A percentile compares a stretch with the other conserved stretches of the same genome.
These are phyloP conservation scores for Pyrgus malvae DNA, from an alignment of 2,888 invertebrate species.

Conservation along the genomic window DNA sequence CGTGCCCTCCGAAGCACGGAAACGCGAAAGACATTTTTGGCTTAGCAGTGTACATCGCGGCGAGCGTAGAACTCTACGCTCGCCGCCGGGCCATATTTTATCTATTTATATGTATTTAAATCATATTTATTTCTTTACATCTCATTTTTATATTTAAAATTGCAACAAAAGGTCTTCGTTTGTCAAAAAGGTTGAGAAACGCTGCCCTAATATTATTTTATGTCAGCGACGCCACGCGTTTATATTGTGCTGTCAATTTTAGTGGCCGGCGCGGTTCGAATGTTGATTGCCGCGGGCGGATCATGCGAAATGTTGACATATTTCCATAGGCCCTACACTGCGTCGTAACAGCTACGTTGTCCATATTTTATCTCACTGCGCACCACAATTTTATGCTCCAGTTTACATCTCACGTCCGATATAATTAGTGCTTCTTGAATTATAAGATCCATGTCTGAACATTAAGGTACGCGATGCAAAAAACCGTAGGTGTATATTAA, in stretches of 20 bases:
- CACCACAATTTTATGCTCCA: not conserved
- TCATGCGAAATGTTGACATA: not conserved
- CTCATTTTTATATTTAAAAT: too few species aligned
- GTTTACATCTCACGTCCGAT: not conserved
- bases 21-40: too few species aligned
- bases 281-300: not conserved
- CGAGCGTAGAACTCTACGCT: too few species aligned
- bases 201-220: conserved; percentile 7
- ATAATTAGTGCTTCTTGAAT: conserved; percentile 8
- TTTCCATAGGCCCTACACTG: not conserved
- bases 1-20: too few species aligned
- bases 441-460: not conserved
- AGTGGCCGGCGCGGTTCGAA: conserved; percentile 1
- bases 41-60: too few species aligned
- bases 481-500: conserved; percentile 3
- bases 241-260: conserved; percentile 11
- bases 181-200: not conserved
- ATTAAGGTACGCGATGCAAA: conserved; percentile 4
- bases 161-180: not conserved
- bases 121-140: too few species aligned
- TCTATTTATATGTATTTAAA: too few species aligned
- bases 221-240: not conserved
- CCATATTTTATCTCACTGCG: not conserved
- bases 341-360: not conserved
- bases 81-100: too few species aligned